Evolutionary conservation across 2,113 vertebrate genomes (phyloP), one percentile per base, ranked within the genome.

Genomic region (Alexandromys fortis): DNA sequence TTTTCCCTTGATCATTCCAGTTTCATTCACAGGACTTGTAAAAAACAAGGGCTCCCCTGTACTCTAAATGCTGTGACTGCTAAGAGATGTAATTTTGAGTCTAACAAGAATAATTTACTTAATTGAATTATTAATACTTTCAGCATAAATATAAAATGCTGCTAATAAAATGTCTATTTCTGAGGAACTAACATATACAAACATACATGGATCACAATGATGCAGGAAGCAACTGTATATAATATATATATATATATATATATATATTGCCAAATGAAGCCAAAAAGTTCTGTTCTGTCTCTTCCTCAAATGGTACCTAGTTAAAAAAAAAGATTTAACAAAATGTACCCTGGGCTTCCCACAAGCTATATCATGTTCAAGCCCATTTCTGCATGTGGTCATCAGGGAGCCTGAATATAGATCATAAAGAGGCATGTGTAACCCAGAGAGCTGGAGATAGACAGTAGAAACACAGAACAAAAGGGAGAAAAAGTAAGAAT

Each of bases 1-100:
- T 94, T 96, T 96, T 91, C 83, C 49, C 63, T 96, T 97, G 89
- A 75, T 97, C 52, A 89, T 88, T 73, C 65, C 91, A 49, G 55
- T 91, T 95, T 86, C 89, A 94, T 72, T 86, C 78, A 78, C 30
- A 93, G 65, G 81, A 78, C 89, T 89, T 94, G 91, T 82, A 63
- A 83, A 94, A 97, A 97, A 91, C 19, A 87, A 96, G 33, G 16
- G 58, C 52, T 35, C 93, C 42, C 33, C 67, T 75, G 67, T 70
- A 73, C 45, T 92, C 89, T 55, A 95, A 70, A 87, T 95, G 35
- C 86, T 93, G 70, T 89, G 90, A 33, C 91, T 95, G n/a, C 86
- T 79, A 82, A 42, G 65, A 94, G 67, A 88, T 79, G 4, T 87
- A 79, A 95, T 96, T 93, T 94, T 82, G 73, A 91, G 33, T 78